Conservation (phyloP, 2,797 vertebrate species). For the Buphagus erythrorhynchus region DNA sequence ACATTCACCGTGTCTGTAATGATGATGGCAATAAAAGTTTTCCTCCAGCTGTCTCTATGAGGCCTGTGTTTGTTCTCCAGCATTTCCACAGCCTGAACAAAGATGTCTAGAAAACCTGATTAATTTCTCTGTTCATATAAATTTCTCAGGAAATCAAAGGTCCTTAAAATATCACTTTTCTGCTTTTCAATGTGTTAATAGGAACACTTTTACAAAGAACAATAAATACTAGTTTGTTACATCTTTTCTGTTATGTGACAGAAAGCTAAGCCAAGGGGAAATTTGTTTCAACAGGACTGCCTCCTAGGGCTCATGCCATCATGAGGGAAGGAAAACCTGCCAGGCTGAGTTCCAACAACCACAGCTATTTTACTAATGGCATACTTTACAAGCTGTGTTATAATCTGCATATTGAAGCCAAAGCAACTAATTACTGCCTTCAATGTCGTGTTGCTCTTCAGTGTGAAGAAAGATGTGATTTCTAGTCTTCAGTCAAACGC, state of each 20-base stretch:
- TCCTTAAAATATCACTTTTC: not conserved
- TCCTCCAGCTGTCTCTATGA: not conserved
- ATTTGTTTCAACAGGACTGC: not conserved
- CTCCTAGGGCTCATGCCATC: not conserved
- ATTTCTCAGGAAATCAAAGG: not conserved
- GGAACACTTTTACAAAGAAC: not conserved
- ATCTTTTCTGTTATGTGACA: not conserved
- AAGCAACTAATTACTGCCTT: not conserved
- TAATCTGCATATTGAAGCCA: not conserved
- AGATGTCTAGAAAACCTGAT: not conserved
- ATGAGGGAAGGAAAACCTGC: not conserved
- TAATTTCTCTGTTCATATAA: not conserved
- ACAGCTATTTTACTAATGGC: not conserved
- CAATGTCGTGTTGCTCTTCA: not conserved
- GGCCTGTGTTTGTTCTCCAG: not conserved
- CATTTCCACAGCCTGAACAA: not conserved
- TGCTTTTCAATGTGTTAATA: not conserved
- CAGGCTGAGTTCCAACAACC: not conserved
- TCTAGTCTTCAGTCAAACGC: not conserved
- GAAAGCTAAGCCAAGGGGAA: not conserved
- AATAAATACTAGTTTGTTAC: not conserved
- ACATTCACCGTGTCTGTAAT: not conserved
- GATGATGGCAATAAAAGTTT: not conserved
- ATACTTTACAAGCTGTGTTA: not conserved
- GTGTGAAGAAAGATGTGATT: not conserved